phyloP scores from a whole-genome alignment of 1,140 invertebrate species.

The Heliconius hewitsoni region DNA sequence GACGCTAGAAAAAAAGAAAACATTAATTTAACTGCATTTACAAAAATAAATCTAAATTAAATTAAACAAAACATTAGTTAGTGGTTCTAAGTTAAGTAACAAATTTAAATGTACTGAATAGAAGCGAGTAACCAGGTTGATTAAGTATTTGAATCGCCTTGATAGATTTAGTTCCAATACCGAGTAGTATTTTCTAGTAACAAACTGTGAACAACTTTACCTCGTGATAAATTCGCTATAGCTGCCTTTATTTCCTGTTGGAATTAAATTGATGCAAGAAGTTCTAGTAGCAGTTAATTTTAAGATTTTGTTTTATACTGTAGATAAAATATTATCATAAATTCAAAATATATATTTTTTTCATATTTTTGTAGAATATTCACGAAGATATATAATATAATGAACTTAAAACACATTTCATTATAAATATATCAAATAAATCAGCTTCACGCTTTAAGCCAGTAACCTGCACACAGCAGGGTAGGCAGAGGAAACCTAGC shows the following conservation, averaged over 20 bases:
- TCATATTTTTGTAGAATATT: too few relatives aligned
- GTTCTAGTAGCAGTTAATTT: not conserved
- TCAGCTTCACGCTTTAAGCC: too few relatives aligned
- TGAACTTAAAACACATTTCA: too few relatives aligned
- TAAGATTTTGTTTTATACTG: not conserved
- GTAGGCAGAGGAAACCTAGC: too few relatives aligned
- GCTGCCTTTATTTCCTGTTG: not conserved
- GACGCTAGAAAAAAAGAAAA: too few relatives aligned
- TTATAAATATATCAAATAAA: too few relatives aligned
- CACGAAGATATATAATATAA: too few relatives aligned
- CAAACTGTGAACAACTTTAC: constrained; percentile 7
- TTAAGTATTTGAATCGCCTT: constrained; percentile 7
- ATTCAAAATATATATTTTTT: too few relatives aligned
- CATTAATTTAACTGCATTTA: not conserved
- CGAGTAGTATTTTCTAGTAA: not conserved
- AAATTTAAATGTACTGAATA: constrained; percentile 14
- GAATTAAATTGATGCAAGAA: not conserved
- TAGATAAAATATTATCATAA: not conserved
- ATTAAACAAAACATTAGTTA: not conserved
- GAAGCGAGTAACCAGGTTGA: not conserved
- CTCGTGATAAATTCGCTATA: not conserved
- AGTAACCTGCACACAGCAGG: too few relatives aligned
- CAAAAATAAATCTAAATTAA: not conserved
- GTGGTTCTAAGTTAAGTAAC: constrained; percentile 13
- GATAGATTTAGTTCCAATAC: constrained; percentile 6